Percentiles rank a stretch among this genome's conserved stretches.
Evolutionary conservation across 1,140 invertebrate genomes (phyloP).

Genomic region (Gonatopus flavifemur): DNA sequence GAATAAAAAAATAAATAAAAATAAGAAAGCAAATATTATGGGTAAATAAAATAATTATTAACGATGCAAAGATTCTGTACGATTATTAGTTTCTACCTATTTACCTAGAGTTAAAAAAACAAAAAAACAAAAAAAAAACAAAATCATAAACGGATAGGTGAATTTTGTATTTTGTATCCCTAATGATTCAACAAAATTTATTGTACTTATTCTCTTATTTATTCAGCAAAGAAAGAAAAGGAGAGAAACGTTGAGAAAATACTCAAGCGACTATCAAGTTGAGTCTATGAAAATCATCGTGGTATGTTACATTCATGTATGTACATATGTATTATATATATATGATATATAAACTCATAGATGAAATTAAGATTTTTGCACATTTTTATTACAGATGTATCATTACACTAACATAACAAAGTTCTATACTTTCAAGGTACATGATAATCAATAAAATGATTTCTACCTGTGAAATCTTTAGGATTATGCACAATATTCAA

Average conservation of each 20-base stretch:
- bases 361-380: constrained; percentile 32
- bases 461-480: constrained; percentile 53
- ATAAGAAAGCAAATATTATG: constrained; percentile 58
- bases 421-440: constrained; percentile 59
- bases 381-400: constrained; percentile 55
- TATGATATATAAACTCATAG: constrained; percentile 2
- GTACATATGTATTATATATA: not conserved
- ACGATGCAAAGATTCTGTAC: constrained; percentile 48
- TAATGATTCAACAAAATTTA: too few relatives aligned
- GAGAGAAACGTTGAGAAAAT: too few relatives aligned
- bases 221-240: too few relatives aligned
- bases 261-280: too few relatives aligned
- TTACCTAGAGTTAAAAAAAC: too few relatives aligned
- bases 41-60: constrained; percentile 59
- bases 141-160: too few relatives aligned
- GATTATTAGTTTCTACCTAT: too few relatives aligned
- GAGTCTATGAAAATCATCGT: too few relatives aligned
- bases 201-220: too few relatives aligned
- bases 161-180: too few relatives aligned
- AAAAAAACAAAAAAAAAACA: too few relatives aligned
- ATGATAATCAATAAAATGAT: constrained; percentile 54
- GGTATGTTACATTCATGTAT: too few relatives aligned
- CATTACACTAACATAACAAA: constrained; percentile 58
- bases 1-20: constrained; percentile 42
- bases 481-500: constrained; percentile 49